Conservation (phyloP, 2,888 invertebrate genomes). For the Drosophila kanekoi region DNA sequence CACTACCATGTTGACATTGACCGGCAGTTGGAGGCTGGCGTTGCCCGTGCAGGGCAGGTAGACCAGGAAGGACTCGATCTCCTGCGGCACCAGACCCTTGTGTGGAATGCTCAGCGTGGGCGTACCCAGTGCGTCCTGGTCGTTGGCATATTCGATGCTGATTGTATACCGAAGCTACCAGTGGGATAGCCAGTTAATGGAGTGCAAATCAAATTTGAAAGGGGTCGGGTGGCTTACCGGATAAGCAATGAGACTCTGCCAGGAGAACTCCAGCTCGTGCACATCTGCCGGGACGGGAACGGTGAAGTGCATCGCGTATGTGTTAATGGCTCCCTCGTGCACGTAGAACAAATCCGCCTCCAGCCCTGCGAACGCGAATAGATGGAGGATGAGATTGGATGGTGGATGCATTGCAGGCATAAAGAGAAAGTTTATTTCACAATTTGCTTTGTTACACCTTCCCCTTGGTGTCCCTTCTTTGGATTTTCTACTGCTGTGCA, state of each 20-base stretch:
- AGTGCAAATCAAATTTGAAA: constrained; percentile 69
- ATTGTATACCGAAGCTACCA: constrained; percentile 85
- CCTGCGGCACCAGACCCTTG: constrained; percentile 91
- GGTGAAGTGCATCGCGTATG: constrained; percentile 93
- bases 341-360: constrained; percentile 93
- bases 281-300: constrained; percentile 92
- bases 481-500: constrained; percentile 46
- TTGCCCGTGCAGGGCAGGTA: constrained; percentile 92
- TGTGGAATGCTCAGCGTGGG: constrained; percentile 94
- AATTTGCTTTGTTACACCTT: constrained; percentile 63
- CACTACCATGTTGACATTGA: constrained; percentile 93
- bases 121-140: constrained; percentile 90
- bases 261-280: constrained; percentile 93
- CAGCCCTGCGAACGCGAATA: constrained; percentile 86
- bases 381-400: constrained; percentile 15
- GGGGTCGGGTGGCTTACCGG: constrained; percentile 87
- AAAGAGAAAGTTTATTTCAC: constrained; percentile 66
- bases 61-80: constrained; percentile 91
- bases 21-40: constrained; percentile 92
- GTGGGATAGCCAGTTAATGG: constrained; percentile 63
- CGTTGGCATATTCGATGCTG: constrained; percentile 85
- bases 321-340: constrained; percentile 92
- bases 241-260: constrained; percentile 91
- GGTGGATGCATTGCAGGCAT: constrained; percentile 55
- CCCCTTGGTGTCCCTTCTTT: constrained; percentile 6